phyloP scores from a whole-genome alignment of 2,888 invertebrate genomes.

The Megalurothrips usitatus region DNA sequence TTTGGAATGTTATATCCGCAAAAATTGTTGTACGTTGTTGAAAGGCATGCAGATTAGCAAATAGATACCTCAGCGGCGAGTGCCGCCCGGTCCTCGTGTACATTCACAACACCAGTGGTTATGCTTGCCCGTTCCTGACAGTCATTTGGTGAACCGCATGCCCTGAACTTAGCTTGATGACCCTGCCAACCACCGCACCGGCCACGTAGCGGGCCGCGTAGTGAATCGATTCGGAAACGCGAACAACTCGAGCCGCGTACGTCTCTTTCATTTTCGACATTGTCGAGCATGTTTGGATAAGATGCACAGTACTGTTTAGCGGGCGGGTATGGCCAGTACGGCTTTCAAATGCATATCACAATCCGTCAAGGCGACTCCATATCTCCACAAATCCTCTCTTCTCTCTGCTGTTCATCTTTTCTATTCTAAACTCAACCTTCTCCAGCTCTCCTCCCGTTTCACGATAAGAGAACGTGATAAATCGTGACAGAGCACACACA shows the following conservation, averaged over 20 bases:
- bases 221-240: too few species aligned
- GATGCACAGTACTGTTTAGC: not conserved
- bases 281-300: not conserved
- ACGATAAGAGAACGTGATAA: not conserved
- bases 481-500: not conserved
- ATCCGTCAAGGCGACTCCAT: constrained; percentile 9
- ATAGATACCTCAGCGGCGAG: not conserved
- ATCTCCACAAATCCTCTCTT: constrained; percentile 33
- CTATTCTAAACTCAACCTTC: constrained; percentile 30
- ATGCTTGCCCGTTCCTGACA: not conserved
- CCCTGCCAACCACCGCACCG: too few species aligned
- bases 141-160: not conserved
- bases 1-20: not conserved
- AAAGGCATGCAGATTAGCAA: not conserved
- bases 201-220: too few species aligned
- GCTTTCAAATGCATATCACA: constrained; percentile 17
- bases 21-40: not conserved
- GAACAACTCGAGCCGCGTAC: too few species aligned
- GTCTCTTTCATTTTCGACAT: not conserved
- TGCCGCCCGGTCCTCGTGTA: too few species aligned
- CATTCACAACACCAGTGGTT: too few species aligned
- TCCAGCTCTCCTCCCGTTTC: not conserved
- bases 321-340: not conserved
- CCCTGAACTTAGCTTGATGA: not conserved
- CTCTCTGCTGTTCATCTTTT: constrained; percentile 36